A percentile compares a stretch with the other conserved stretches of the same genome.
These are phyloP conservation scores for Vannuccia rotundouncinata DNA, from an alignment of 2,888 invertebrate genomes.

Conservation along the genomic window DNA sequence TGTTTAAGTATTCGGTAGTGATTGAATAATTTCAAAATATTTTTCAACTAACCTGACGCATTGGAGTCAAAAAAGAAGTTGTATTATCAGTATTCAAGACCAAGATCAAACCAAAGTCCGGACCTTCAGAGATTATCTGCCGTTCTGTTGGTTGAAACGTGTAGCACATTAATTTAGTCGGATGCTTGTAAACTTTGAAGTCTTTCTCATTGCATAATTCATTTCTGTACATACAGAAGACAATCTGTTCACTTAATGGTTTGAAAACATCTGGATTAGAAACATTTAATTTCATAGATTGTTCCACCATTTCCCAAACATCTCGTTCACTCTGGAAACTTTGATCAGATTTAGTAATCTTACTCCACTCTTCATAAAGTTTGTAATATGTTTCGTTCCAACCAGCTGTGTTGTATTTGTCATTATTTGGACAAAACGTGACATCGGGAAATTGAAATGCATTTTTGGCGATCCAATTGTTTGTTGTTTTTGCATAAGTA, in stretches of 20 bases:
- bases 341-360: background rate
- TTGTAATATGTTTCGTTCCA: background rate
- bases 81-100: background rate
- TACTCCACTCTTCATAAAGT: background rate
- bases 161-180: background rate
- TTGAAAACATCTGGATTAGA: background rate
- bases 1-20: too few species aligned
- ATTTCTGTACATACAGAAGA: background rate
- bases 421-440: background rate
- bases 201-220: background rate
- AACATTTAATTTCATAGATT: background rate
- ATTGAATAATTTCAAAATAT: too few species aligned
- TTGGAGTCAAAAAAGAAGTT: background rate
- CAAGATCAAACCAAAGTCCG: background rate
- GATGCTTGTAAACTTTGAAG: background rate
- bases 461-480: background rate
- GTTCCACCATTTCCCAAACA: background rate
- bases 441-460: slow-evolving; percentile 3
- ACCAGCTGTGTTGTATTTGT: background rate
- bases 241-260: background rate
- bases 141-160: background rate
- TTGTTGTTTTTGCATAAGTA: background rate
- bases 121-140: background rate
- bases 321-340: background rate
- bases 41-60: background rate